Evolutionary conservation across 2,888 invertebrate genomes (phyloP), one percentile per base, ranked within the genome.

Genomic region (Lycia hirtaria): DNA sequence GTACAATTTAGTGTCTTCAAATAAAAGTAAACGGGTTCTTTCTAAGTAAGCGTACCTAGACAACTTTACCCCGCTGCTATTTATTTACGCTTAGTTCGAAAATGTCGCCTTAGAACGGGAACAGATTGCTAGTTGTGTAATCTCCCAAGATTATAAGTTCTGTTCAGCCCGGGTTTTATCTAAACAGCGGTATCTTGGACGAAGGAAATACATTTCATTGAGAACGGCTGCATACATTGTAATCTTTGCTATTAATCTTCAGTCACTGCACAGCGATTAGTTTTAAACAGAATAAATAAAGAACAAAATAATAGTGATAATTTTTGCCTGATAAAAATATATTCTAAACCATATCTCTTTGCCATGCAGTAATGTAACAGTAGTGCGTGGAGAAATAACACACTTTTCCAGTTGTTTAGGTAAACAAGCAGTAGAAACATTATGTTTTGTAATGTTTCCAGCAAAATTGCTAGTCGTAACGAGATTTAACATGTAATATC

Each of bases 111-210:
- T 33, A 48, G 9, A 19, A 49, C 45, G 20, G 14, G 35, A 35
- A 43, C 19, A 40, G 53, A 60, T 61, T 60, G 60, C 62, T 48
- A 56, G 61, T 57, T 61, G 41, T 37, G 57, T 60, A 67, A 67
- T 52, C 22, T 60, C 45, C 24, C 40, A 44, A 50, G 48, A 60
- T 56, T 48, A 49, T 53, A n/a, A 48, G 41, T 41, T 30, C 47
- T 52, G 38, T 38, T 60, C 30, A 56, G 59, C 56, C 44, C 4
- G 20, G 0, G 17, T 10, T 47, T 59, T 54, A 59, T 59, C 52
- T 52, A 33, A 41, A 48, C 30, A 52, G 33, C 32, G 24, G 40
- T 14, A 59, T 54, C 55, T 49, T 17, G 20, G 15, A 43, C 24
- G 26, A 43, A 54, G 51, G 51, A 55, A 59, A 51, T 51, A 47